Conservation (phyloP, 1,140 invertebrate species). For the Polyergus mexicanus region DNA sequence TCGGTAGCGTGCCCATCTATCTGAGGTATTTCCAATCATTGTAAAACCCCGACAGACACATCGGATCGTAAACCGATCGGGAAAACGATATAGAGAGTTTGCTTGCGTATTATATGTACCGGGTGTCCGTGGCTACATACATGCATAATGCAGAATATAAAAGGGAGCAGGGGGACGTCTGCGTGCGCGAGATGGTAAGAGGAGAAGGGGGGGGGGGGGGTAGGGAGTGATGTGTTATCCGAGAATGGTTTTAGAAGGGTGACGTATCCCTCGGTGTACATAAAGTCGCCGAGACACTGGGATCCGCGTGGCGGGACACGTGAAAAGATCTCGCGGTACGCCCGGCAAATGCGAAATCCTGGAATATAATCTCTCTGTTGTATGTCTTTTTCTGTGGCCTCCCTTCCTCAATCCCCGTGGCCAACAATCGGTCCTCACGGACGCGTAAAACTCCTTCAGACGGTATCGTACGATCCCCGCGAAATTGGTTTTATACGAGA, state of each 20-base stretch:
- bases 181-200: constrained; percentile 71
- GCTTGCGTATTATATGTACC: constrained; percentile 65
- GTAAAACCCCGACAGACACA: constrained; percentile 85
- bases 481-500: constrained; percentile 74
- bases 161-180: constrained; percentile 28
- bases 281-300: constrained; percentile 82
- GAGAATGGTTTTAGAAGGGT: constrained; percentile 86
- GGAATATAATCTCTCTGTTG: constrained; percentile 75
- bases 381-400: constrained; percentile 65
- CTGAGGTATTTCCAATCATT: constrained; percentile 85
- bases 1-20: constrained; percentile 66
- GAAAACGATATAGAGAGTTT: constrained; percentile 81
- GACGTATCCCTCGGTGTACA: constrained; percentile 84
- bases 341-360: constrained; percentile 77
- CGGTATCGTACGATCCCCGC: constrained; percentile 67
- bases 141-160: constrained; percentile 70
- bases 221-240: constrained; percentile 83
- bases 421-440: constrained; percentile 82
- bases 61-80: constrained; percentile 86
- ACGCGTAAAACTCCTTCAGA: constrained; percentile 80
- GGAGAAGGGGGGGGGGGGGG: background rate
- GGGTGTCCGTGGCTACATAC: constrained; percentile 62
- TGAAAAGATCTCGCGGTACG: constrained; percentile 56
- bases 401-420: constrained; percentile 58
- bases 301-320: constrained; percentile 48